A percentile compares a stretch with the other conserved stretches of the same genome.
Conservation (phyloP, 2,113 vertebrate genomes). For the Phrynosoma blainvillii region DNA sequence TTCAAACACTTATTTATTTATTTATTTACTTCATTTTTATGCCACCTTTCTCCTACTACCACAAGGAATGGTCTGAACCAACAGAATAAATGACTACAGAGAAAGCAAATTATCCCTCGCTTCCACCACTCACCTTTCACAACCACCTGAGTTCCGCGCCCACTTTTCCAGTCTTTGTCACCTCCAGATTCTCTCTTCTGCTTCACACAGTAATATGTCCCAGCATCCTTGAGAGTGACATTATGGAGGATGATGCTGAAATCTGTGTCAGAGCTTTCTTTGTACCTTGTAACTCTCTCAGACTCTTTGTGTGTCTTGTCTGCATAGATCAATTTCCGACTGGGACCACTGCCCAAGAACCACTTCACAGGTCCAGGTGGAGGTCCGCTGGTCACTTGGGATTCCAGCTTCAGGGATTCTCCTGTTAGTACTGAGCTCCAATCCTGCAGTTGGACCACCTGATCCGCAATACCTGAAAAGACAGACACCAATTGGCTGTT, state of each 20-base stretch:
- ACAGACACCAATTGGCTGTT: not conserved
- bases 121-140: constrained; percentile 27
- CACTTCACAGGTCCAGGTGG: fast-evolving
- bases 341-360: constrained; percentile 28
- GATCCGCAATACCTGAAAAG: fast-evolving
- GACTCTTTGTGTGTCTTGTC: fast-evolving
- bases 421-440: fast-evolving
- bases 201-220: constrained; percentile 57
- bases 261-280: fast-evolving
- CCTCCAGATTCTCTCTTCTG: fast-evolving
- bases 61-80: not conserved
- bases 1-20: no score
- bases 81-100: no score
- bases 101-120: not conserved
- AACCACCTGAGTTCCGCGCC: fast-evolving
- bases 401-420: constrained; percentile 12
- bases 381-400: fast-evolving
- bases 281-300: fast-evolving
- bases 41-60: no score
- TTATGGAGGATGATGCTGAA: constrained; percentile 43
- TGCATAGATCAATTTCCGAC: fast-evolving
- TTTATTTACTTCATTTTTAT: no score
- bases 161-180: fast-evolving
- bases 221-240: fast-evolving
- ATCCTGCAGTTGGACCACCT: not conserved